A percentile compares a stretch with the other conserved stretches of the same genome.
These are phyloP conservation scores for Patella caerulea DNA, from an alignment of 2,888 invertebrate species.

Conservation along the genomic window DNA sequence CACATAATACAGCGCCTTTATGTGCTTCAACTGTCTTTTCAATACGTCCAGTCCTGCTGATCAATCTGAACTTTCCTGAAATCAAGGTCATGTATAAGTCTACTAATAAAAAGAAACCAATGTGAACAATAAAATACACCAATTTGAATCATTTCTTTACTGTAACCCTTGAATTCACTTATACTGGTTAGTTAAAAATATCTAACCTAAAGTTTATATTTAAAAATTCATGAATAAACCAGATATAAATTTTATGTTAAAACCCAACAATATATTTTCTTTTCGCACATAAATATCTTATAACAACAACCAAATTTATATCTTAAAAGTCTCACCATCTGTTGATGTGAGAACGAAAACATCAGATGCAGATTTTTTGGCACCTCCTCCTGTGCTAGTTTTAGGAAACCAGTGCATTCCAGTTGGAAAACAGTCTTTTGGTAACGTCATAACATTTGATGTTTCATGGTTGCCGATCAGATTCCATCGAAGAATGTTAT, in stretches of 20 bases:
- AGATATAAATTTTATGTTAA: not conserved
- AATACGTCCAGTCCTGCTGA: slow-evolving; percentile 89
- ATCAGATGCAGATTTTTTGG: slow-evolving; percentile 77
- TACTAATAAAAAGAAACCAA: too few species aligned
- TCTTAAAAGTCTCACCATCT: slow-evolving; percentile 80
- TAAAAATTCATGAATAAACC: not conserved
- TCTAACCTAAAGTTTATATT: too few species aligned
- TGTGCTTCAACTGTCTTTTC: slow-evolving; percentile 96
- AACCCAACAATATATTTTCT: not conserved
- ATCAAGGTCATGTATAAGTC: too few species aligned
- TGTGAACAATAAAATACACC: too few species aligned
- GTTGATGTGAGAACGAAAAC: slow-evolving; percentile 88
- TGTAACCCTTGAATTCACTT: too few species aligned
- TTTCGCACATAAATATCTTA: not conserved
- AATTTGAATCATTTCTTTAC: too few species aligned
- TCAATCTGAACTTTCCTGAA: slow-evolving; percentile 85
- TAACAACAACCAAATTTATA: not conserved
- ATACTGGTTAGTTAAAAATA: too few species aligned
- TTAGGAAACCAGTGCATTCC: slow-evolving; percentile 91
- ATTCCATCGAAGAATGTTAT: slow-evolving; percentile 90
- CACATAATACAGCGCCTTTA: slow-evolving; percentile 86
- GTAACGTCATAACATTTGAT: slow-evolving; percentile 81
- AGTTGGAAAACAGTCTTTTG: slow-evolving; percentile 88
- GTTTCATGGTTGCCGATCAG: slow-evolving; percentile 85
- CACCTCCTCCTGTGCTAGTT: slow-evolving; percentile 68